Conservation (phyloP, 2,888 invertebrate genomes). For the Petrolisthes cinctipes region DNA sequence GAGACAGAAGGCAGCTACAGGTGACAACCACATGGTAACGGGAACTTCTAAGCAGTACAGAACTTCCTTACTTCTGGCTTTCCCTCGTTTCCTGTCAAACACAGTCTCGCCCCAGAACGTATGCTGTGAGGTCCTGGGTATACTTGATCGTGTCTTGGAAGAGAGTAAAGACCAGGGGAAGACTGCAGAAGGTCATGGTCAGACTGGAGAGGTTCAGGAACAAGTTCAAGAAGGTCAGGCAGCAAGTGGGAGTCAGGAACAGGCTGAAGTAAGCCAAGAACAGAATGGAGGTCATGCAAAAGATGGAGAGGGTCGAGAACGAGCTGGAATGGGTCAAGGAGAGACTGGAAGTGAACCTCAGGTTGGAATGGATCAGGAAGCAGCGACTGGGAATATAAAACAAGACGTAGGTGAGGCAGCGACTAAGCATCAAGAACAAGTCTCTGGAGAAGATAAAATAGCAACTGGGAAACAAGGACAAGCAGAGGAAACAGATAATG, state of each 20-base stretch:
- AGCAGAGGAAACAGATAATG: too few species aligned
- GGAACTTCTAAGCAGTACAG: background rate
- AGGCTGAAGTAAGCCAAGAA: background rate
- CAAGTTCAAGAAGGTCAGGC: background rate
- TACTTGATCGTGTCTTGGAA: slow-evolving; percentile 8
- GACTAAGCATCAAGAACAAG: too few species aligned
- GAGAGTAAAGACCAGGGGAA: background rate
- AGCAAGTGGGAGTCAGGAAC: slow-evolving; percentile 21
- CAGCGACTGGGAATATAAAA: too few species aligned
- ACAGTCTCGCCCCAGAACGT: background rate
- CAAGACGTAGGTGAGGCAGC: too few species aligned
- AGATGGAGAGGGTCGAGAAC: background rate
- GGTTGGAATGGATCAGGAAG: background rate
- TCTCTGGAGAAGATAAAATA: too few species aligned
- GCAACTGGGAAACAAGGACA: too few species aligned
- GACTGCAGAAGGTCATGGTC: background rate
- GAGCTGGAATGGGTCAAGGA: background rate
- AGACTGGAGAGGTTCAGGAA: slow-evolving; percentile 26
- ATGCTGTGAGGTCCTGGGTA: slow-evolving; percentile 6
- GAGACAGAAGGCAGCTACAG: too few species aligned
- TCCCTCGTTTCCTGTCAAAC: slow-evolving; percentile 19
- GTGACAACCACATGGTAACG: too few species aligned
- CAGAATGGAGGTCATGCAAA: background rate
- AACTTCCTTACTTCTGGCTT: slow-evolving; percentile 6
- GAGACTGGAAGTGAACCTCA: background rate